Conservation (phyloP, 2,797 vertebrate genomes). For the Myotis pilosus region DNA sequence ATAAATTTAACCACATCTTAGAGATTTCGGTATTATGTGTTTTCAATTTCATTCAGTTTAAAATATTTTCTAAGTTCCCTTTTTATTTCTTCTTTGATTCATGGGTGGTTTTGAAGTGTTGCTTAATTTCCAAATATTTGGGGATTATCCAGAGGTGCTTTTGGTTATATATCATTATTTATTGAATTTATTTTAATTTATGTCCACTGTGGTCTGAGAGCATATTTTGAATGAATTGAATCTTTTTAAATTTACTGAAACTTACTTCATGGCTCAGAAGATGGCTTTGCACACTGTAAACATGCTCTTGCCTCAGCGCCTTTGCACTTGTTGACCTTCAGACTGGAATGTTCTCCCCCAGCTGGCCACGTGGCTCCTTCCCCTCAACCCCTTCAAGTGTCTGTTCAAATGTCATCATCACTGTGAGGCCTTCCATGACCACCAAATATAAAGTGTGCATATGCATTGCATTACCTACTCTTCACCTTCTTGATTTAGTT, state of each 20-base stretch:
- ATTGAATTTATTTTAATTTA: background rate
- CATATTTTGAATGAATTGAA: background rate
- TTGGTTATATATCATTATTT: background rate
- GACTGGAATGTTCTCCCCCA: background rate
- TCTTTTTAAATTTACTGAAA: background rate
- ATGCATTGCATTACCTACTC: background rate
- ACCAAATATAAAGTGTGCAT: background rate
- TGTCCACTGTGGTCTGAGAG: background rate
- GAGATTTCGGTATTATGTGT: background rate
- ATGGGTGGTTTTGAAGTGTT: background rate
- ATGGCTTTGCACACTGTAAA: background rate
- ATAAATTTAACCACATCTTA: background rate
- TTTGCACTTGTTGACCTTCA: background rate
- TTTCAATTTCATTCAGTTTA: slow-evolving; percentile 29
- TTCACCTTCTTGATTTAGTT: background rate
- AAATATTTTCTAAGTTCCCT: background rate
- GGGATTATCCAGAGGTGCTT: background rate
- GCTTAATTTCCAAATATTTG: background rate
- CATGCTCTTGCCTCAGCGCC: background rate
- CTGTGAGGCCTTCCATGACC: background rate
- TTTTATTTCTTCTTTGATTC: slow-evolving; percentile 14
- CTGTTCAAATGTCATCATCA: background rate
- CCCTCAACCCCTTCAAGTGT: background rate
- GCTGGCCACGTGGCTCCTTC: background rate
- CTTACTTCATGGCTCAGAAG: background rate